phyloP scores from a whole-genome alignment of 2,113 vertebrate genomes.

The Heteronetta atricapilla region DNA sequence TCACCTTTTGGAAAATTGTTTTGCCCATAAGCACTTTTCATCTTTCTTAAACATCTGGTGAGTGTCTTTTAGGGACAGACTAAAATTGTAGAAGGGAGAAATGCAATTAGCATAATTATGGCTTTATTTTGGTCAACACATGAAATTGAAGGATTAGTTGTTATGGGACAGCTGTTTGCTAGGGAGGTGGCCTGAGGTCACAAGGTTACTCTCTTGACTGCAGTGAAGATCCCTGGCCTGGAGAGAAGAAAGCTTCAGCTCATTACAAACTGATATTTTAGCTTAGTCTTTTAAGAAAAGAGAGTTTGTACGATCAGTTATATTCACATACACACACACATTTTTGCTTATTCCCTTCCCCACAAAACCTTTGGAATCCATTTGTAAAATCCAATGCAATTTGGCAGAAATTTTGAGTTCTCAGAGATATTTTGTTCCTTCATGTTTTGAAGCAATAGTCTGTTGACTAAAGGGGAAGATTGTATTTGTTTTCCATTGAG shows the following conservation, averaged over 20 bases:
- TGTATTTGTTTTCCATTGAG: neutral
- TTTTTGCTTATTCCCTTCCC: neutral
- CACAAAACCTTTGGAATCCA: neutral
- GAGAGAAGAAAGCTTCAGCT: neutral
- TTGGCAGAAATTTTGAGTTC: neutral
- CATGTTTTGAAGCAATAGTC: neutral
- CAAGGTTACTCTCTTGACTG: slow-evolving; percentile 35
- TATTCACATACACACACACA: neutral
- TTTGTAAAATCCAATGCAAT: neutral
- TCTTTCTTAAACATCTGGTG: slow-evolving; percentile 30
- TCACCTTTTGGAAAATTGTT: neutral
- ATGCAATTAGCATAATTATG: slow-evolving; percentile 59
- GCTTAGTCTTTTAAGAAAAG: neutral
- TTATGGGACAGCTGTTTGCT: neutral
- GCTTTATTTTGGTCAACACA: slow-evolving; percentile 26
- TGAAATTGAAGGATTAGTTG: slow-evolving; percentile 66
- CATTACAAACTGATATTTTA: neutral
- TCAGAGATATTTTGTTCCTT: neutral
- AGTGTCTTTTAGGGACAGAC: slow-evolving; percentile 1
- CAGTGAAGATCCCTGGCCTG: neutral
- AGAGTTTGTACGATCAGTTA: neutral
- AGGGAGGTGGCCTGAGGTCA: slow-evolving; percentile 54
- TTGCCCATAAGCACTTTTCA: neutral
- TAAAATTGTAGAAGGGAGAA: slow-evolving; percentile 52
- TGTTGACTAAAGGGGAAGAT: neutral